Base-by-base conservation (phyloP, 2,888 invertebrate genomes). In the Tenthredo scrophulariae region DNA sequence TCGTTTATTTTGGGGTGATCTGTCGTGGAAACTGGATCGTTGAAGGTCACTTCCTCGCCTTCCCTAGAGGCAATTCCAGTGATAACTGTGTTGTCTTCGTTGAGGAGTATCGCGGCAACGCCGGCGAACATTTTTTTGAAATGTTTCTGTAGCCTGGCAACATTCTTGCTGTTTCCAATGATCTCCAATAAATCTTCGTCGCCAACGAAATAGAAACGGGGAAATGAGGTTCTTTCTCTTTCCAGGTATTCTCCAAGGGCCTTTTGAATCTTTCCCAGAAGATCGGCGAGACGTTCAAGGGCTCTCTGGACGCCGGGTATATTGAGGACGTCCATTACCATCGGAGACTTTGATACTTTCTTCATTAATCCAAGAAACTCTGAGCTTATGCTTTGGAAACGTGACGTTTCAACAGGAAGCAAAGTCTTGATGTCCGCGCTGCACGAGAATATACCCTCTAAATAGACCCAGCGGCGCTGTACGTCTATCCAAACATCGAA, bases 61-160 rank as follows among this genome's bases (percentile, higher is more conserved):
- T 99, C 99, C 84, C 98, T 96, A 0, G 99, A 99, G 0, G 98
- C 97, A 84, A 99, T 97, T 75, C 99, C 99, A 85, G 96, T 96
- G 84, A 99, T 98, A 37, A 98, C 94, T 0, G 97, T 98, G 90
- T 97, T 97, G 89, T 99, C 99, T 87, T 99, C 99, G 91, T 98
- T 98, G 70, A 99, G 94, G 15, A 98, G 95, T 87, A 99, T 99
- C 15, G 99, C 97, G 2, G 99, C 97, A 10, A 99, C 98, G 22
- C 99, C 99, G 46, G 99, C 99, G 94, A 99, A 99, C 99, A 99
- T 99, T 94, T 99, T 99, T 94, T 99, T 99, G 95, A 99, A 99
- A 94, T 99, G 99, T 92, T 99, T 99, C 93, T 99, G 99, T 13
- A 99, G 94, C 50, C 99, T 96, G 0, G 98, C 97, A 85, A 99